Percentiles rank a stretch among this genome's conserved stretches.
phyloP scores from a whole-genome alignment of 2,888 invertebrate genomes.

The Lasioglossum vierecki region DNA sequence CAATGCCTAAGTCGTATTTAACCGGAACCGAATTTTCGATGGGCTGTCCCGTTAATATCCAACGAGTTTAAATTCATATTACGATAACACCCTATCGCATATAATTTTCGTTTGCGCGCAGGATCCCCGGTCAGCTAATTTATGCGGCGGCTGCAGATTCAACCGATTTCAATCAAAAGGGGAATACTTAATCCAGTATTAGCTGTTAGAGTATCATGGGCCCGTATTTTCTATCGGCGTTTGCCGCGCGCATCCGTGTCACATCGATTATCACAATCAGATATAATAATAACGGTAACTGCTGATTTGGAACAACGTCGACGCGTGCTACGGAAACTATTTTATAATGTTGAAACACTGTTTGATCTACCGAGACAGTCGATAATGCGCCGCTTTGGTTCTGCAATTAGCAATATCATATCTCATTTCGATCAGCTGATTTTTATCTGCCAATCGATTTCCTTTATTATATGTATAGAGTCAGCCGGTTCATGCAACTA shows the following conservation, averaged over 20 bases:
- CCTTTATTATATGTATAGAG: not conserved
- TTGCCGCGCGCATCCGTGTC: constrained; percentile 14
- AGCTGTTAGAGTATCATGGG: constrained; percentile 40
- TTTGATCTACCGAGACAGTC: constrained; percentile 1
- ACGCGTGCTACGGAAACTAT: constrained; percentile 15
- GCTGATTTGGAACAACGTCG: not conserved
- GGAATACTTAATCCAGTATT: constrained; percentile 61
- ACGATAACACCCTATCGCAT: constrained; percentile 56
- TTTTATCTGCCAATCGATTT: not conserved
- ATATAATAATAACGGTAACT: constrained; percentile 20
- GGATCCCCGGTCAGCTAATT: constrained; percentile 42
- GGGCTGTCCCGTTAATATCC: constrained; percentile 43
- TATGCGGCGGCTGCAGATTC: constrained; percentile 60
- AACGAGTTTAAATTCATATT: constrained; percentile 58
- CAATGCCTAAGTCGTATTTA: constrained; percentile 52
- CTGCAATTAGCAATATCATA: not conserved
- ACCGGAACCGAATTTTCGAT: constrained; percentile 48
- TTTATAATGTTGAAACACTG: not conserved
- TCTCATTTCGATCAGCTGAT: not conserved
- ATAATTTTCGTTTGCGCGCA: constrained; percentile 56
- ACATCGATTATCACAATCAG: constrained; percentile 43
- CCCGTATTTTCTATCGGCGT: constrained; percentile 44
- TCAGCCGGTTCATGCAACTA: not conserved
- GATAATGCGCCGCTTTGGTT: not conserved
- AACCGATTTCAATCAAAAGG: constrained; percentile 60